Evolutionary conservation across 2,113 vertebrate genomes (phyloP).

Genomic region (Nipponia nippon): DNA sequence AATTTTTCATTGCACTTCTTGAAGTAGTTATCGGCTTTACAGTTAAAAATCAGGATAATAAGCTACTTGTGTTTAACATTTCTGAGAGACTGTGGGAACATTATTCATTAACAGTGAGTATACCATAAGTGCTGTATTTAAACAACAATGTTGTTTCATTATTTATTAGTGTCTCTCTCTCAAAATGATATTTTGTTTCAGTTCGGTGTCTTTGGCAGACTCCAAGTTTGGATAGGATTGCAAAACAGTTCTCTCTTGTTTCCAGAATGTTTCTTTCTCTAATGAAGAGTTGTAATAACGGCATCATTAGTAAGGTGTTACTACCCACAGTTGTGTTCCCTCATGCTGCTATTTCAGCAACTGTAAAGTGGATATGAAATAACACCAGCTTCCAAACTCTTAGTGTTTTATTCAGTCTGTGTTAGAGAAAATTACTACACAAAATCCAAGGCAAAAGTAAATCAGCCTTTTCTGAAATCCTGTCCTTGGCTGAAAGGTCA

Average conservation of each 20-base stretch:
- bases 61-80: not conserved
- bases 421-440: not conserved
- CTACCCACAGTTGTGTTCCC: not conserved
- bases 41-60: not conserved
- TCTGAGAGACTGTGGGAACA: not conserved
- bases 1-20: not conserved
- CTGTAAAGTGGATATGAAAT: not conserved
- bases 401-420: not conserved
- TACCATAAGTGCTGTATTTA: not conserved
- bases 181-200: not conserved
- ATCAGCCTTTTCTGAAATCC: not conserved
- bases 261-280: not conserved
- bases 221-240: not conserved
- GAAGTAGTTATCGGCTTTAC: not conserved
- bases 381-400: not conserved
- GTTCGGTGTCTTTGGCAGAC: not conserved
- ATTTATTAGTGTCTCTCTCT: not conserved
- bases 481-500: not conserved
- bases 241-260: not conserved
- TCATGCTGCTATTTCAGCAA: not conserved
- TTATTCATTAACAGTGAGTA: not conserved
- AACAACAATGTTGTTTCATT: not conserved
- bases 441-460: not conserved
- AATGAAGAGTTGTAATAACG: not conserved
- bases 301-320: not conserved